Evolutionary conservation across 2,113 vertebrate genomes (phyloP), one percentile per base, ranked within the genome.

Genomic region (Neotragus moschatus): DNA sequence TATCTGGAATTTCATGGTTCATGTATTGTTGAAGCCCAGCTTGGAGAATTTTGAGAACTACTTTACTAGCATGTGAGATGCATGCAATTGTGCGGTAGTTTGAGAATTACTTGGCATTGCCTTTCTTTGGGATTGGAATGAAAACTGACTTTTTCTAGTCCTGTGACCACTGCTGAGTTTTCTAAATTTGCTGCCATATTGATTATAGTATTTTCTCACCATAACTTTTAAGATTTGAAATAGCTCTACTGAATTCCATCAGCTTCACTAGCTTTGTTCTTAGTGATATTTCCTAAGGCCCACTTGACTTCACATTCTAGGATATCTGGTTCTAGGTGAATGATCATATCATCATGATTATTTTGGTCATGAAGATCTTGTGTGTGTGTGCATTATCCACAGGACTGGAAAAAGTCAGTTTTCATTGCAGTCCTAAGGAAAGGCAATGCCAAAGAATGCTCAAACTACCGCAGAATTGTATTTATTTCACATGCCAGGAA

Each of bases 61-160:
- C 4, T n/a, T 36, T 36, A n/a, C 16, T 66, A 66, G 63, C n/a
- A 36, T 36, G 63, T 11, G 0, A 70, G 63, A 70, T 36, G 63
- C n/a, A 70, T 36, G 9, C n/a, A 70, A 6, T 10, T 23, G 9
- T 70, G n/a, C 0, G 0, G 0, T 36, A 70, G 19, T 12, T 36
- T 36, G 19, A 70, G n/a, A 11, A 70, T 36, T 36, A 2, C 12
- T 70, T 36, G 19, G 9, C 9, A 36, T 70, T 70, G 17, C 0
- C 19, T 70, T 70, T 70, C 9, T 36, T 70, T 70, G n/a, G 9
- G 9, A 36, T 36, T 70, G n/a, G 63, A 36, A 70, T 36, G n/a
- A 70, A 36, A 36, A 70, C n/a, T 70, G 63, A 36, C 17, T 11
- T 70, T 36, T 70, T 36, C n/a, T 11, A 70, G 63, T 70, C n/a